Evolutionary conservation across 2,797 vertebrate species (phyloP).

Genomic region (Semaprochilodus insignis): DNA sequence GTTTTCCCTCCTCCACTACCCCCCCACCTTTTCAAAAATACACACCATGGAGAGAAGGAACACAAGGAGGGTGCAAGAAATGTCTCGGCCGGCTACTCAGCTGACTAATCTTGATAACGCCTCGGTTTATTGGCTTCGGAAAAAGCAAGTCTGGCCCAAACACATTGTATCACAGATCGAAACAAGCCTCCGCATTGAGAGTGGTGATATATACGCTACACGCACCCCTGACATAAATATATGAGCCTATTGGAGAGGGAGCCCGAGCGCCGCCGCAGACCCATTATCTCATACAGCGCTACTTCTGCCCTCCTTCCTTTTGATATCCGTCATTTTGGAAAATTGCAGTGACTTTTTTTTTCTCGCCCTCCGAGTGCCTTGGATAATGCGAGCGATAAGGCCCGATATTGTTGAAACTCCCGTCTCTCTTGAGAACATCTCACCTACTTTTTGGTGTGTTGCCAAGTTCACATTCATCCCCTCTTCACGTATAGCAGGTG

Average conservation of each 20-base stretch:
- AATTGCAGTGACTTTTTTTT: conserved; percentile 9
- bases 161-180: not conserved
- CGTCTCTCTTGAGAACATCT: conserved; percentile 17
- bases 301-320: conserved; percentile 25
- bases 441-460: not conserved
- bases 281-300: conserved; percentile 9
- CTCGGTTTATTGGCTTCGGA: conserved; percentile 13
- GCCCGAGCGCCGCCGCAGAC: conserved; percentile 1
- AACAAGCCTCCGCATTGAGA: not conserved
- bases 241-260: not conserved
- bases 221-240: not conserved
- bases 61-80: not conserved
- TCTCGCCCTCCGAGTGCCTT: conserved; percentile 9
- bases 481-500: conserved; percentile 20
- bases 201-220: not conserved
- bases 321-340: conserved; percentile 46
- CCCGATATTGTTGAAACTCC: conserved; percentile 31
- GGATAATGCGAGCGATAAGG: conserved; percentile 40
- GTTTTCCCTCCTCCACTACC: not conserved
- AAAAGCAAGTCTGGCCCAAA: not conserved
- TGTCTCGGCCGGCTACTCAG: not conserved
- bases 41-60: not conserved
- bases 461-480: conserved; percentile 26
- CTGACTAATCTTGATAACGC: conserved; percentile 11
- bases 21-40: conserved; percentile 1